Percentiles rank a stretch among this genome's conserved stretches.
These are phyloP conservation scores for Hydrotaea cyrtoneurina DNA, from an alignment of 2,888 invertebrate genomes.

Conservation along the genomic window DNA sequence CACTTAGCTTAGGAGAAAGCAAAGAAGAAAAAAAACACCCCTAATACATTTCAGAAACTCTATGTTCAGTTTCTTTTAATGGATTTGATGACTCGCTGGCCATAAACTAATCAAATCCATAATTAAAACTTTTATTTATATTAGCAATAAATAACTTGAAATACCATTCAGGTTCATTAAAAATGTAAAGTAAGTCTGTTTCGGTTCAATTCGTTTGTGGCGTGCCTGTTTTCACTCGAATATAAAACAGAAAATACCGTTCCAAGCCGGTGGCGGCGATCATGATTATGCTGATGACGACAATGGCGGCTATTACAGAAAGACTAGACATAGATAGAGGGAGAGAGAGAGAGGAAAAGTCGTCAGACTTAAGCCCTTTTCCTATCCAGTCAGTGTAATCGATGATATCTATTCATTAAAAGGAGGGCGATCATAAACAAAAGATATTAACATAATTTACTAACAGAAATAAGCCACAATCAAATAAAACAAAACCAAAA, in stretches of 20 bases:
- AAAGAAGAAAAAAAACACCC: too few species aligned
- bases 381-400: not conserved
- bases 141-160: slow-evolving; percentile 16
- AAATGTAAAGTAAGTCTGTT: slow-evolving; percentile 11
- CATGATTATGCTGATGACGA: not conserved
- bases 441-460: not conserved
- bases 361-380: not conserved
- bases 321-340: too few species aligned
- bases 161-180: slow-evolving; percentile 22
- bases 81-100: not conserved
- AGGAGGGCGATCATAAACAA: not conserved
- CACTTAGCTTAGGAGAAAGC: not conserved
- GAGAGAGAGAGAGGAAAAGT: too few species aligned
- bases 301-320: not conserved
- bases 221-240: not conserved
- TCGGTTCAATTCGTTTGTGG: not conserved
- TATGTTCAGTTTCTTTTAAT: slow-evolving; percentile 9
- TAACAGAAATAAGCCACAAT: not conserved
- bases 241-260: slow-evolving; percentile 1
- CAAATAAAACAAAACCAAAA: not conserved
- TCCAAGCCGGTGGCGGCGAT: not conserved
- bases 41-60: not conserved
- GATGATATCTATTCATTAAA: not conserved
- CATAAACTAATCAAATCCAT: slow-evolving; percentile 15
- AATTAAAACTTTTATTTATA: slow-evolving; percentile 20